Evolutionary conservation across 1,140 invertebrate species (phyloP).

Genomic region (Pachypsylla venusta): DNA sequence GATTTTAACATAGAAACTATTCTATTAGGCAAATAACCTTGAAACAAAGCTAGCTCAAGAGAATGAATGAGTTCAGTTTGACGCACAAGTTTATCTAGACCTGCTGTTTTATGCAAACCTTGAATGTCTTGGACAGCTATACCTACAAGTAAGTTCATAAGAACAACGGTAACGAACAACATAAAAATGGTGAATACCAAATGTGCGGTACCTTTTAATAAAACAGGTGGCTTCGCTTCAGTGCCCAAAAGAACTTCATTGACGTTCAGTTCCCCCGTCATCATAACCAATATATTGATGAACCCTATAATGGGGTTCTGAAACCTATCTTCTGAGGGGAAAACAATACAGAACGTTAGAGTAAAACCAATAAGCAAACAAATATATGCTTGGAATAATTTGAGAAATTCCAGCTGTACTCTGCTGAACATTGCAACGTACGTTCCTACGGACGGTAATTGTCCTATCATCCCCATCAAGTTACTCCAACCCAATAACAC

Average conservation of each 20-base stretch:
- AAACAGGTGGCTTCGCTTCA: conserved; percentile 39
- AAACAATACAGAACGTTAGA: conserved; percentile 71
- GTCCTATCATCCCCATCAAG: conserved; percentile 73
- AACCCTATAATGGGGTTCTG: conserved; percentile 59
- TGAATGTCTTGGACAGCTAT: conserved; percentile 69
- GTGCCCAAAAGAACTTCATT: conserved; percentile 48
- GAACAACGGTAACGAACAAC: conserved; percentile 59
- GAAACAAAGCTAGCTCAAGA: conserved; percentile 50
- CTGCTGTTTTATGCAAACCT: conserved; percentile 57
- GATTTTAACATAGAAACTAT: conserved; percentile 52
- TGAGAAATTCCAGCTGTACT: conserved; percentile 69
- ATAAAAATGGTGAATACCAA: conserved; percentile 56
- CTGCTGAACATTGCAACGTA: conserved; percentile 78
- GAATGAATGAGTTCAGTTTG: conserved; percentile 61
- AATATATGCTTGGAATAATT: conserved; percentile 64
- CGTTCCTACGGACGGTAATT: conserved; percentile 65
- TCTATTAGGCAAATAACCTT: conserved; percentile 48
- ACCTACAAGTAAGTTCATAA: conserved; percentile 66
- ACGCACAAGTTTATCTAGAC: conserved; percentile 54
- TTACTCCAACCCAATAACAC: conserved; percentile 73
- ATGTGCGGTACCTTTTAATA: conserved; percentile 52
- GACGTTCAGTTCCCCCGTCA: conserved; percentile 70
- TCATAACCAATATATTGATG: conserved; percentile 73
- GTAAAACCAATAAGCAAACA: conserved; percentile 71
- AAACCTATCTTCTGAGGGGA: conserved; percentile 61